Evolutionary conservation across 92 coral and sea anemone species (phyloP).

Genomic region (Porites evermanni): DNA sequence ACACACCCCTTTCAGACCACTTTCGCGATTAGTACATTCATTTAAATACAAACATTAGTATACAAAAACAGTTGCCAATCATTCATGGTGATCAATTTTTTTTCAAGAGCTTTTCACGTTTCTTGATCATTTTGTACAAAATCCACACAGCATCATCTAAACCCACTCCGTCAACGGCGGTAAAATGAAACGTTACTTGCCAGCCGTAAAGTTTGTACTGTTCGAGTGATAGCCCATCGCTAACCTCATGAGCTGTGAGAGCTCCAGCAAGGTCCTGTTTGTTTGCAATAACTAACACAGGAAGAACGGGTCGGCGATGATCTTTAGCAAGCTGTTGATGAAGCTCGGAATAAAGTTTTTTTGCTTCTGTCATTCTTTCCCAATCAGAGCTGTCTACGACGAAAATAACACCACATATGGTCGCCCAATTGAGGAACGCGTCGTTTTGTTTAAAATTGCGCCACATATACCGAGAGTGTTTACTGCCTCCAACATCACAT

Average conservation of each 20-base stretch:
- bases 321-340: constrained; percentile 77
- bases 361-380: constrained; percentile 82
- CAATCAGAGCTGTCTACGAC: constrained; percentile 87
- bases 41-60: neutral
- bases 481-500: constrained; percentile 92
- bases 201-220: neutral
- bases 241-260: constrained; percentile 75
- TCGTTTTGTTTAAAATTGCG: constrained; percentile 35
- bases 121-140: neutral
- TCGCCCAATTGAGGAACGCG: neutral
- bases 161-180: neutral
- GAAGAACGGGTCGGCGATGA: constrained; percentile 79
- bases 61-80: neutral
- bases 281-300: constrained; percentile 83
- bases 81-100: neutral
- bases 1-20: too few species aligned
- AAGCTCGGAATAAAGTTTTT: constrained; percentile 42
- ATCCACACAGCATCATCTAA: neutral
- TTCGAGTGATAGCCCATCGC: constrained; percentile 55
- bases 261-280: constrained; percentile 83
- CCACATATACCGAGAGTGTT: constrained; percentile 80
- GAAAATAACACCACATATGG: constrained; percentile 65
- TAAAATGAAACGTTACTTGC: neutral
- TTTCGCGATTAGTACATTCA: too few species aligned
- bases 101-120: neutral